phyloP scores from a whole-genome alignment of 2,888 invertebrate genomes.

The Eulithis testata region DNA sequence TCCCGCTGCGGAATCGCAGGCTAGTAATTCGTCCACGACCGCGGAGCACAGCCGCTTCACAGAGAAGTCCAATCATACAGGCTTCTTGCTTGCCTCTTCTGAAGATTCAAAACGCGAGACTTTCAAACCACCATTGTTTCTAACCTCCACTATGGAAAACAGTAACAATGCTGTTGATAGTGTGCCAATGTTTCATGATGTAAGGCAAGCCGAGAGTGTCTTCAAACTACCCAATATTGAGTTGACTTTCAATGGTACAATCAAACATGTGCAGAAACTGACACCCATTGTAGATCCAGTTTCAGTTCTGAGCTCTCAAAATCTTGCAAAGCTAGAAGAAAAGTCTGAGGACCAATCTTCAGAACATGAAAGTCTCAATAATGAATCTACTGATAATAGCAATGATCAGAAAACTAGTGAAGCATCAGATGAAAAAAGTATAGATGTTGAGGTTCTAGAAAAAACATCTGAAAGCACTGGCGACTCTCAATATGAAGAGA shows the following conservation, averaged over 20 bases:
- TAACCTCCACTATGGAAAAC: conserved; percentile 82
- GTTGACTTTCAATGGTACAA: conserved; percentile 77
- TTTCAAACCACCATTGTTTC: conserved; percentile 69
- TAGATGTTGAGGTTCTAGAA: conserved; percentile 51
- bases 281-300: conserved; percentile 78
- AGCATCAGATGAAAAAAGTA: conserved; percentile 51
- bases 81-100: conserved; percentile 61
- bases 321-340: conserved; percentile 53
- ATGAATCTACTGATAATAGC: conserved; percentile 41
- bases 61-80: conserved; percentile 67
- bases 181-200: conserved; percentile 70
- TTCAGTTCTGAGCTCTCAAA: conserved; percentile 65
- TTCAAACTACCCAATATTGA: conserved; percentile 79
- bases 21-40: conserved; percentile 65
- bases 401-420: conserved; percentile 51
- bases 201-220: conserved; percentile 65
- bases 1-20: conserved; percentile 54
- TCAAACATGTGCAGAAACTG: conserved; percentile 77
- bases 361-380: conserved; percentile 39
- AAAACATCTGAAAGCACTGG: conserved; percentile 64
- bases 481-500: conserved; percentile 67
- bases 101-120: conserved; percentile 69
- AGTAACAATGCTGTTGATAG: conserved; percentile 81
- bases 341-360: conserved; percentile 49
- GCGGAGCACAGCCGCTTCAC: conserved; percentile 63